phyloP scores from a whole-genome alignment of 2,797 vertebrate species.

The Gymnodraco acuticeps region DNA sequence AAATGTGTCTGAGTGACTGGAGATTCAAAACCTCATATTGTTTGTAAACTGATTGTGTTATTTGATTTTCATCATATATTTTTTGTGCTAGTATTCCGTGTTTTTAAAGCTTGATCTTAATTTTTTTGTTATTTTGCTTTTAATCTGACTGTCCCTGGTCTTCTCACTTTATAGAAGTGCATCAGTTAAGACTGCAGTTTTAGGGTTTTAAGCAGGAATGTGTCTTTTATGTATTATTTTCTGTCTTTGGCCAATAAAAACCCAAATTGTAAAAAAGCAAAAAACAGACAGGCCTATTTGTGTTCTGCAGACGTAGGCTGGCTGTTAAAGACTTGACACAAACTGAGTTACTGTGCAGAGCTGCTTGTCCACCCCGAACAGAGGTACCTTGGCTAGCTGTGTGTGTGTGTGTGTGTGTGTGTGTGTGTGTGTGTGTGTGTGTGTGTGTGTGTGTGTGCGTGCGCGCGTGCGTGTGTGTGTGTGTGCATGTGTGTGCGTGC shows the following conservation, averaged over 20 bases:
- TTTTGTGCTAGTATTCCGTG: background rate
- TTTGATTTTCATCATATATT: background rate
- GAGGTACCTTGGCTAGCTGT: conserved; percentile 43
- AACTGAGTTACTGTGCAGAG: conserved; percentile 39
- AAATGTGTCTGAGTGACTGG: conserved; percentile 47
- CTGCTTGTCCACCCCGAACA: conserved; percentile 39
- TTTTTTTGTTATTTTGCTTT: too few relatives aligned
- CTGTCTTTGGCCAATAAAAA: background rate
- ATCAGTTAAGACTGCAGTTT: too few relatives aligned
- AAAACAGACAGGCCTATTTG: conserved; percentile 20
- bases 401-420: conserved; percentile 38
- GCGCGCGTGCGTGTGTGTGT: conserved; percentile 46
- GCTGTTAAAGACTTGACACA: conserved; percentile 48
- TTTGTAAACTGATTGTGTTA: conserved; percentile 11
- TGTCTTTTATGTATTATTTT: background rate
- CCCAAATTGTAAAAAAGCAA: background rate
- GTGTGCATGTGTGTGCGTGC: conserved; percentile 47
- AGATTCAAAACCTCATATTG: conserved; percentile 7
- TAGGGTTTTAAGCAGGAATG: too few relatives aligned
- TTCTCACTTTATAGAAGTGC: too few relatives aligned
- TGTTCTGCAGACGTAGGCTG: conserved; percentile 28
- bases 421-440: conserved; percentile 36
- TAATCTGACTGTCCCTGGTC: too few relatives aligned
- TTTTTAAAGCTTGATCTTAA: too few relatives aligned
- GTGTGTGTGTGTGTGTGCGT: conserved; percentile 47